Base-by-base conservation (phyloP, 2,113 vertebrate genomes). In the Rhegmatorhina hoffmannsi region DNA sequence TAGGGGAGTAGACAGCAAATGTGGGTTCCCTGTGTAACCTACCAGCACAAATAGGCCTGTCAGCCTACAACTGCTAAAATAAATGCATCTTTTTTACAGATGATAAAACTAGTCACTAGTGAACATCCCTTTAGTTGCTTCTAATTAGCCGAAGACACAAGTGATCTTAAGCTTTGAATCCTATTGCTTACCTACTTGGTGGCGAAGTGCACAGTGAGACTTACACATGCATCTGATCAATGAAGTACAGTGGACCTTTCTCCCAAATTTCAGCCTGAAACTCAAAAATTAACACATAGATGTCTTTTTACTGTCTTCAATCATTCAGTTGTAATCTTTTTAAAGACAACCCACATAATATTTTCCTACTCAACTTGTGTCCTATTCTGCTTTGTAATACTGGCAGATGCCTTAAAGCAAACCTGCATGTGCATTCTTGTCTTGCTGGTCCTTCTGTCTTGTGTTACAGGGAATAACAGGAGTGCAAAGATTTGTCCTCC, bases 351-450 rank as follows among this genome's bases (percentile, higher is more conserved):
- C 8, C 11, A 6, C 6, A 0, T 31, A 47, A 34, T 40, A 19
- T 73, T 82, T 87, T 79, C 50, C 34, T 15, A 60, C 7, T 19
- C 0, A 19, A 3, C 40, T 74, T 64, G 14, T 69, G 18, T 63
- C 10, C 12, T 68, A 21, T 77, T 62, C 64, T 83, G 67, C 46
- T 76, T 64, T 47, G 4, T 36, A 38, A 25, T 24, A 24, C 24
- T 47, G 60, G 19, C 5, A 60, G 44, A 52, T 40, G 23, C 43
- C 17, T 46, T 25, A 19, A 81, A 50, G 24, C 53, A 86, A 67
- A 47, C 3, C 19, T 50, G 17, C 3, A 2, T 19, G 3, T 20
- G 16, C 2, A 0, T 10, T 3, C 44, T 9, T 7, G 20, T 12
- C 2, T 47, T 88, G 18, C 52, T 92, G 43, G 11, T 92, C 44